phyloP scores from a whole-genome alignment of 30 jellyfish, hydroid and myxozoan genomes.

The Turritopsis dohrnii region DNA sequence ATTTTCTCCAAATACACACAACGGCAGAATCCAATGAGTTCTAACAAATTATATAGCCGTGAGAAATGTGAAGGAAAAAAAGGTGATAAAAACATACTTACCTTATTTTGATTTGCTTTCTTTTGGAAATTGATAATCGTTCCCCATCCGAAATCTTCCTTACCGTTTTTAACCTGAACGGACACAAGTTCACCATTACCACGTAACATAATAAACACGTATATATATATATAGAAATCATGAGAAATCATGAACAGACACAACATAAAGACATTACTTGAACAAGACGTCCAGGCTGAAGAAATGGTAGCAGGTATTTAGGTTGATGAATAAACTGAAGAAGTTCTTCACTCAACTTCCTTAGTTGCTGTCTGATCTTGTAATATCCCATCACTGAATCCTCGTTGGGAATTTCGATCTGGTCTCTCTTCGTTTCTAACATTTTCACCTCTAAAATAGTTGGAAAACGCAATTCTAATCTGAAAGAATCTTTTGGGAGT shows the following conservation, averaged over 20 bases:
- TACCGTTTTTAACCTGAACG: conserved; percentile 75
- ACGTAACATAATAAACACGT: too few relatives aligned
- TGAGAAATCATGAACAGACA: too few relatives aligned
- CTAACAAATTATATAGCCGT: too few relatives aligned
- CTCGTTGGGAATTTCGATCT: conserved; percentile 65
- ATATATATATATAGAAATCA: too few relatives aligned
- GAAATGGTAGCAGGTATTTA: conserved; percentile 73
- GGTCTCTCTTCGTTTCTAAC: conserved; percentile 52
- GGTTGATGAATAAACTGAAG: conserved; percentile 82
- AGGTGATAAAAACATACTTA: neutral
- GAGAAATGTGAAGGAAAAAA: too few relatives aligned
- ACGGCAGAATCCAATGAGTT: too few relatives aligned
- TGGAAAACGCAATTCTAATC: neutral
- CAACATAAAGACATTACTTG: conserved; percentile 38
- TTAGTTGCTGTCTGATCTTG: conserved; percentile 78
- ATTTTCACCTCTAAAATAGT: conserved; percentile 48
- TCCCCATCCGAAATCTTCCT: conserved; percentile 98
- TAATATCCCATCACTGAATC: conserved; percentile 82
- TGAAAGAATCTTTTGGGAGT: too few relatives aligned
- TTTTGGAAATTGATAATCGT: conserved; percentile 79
- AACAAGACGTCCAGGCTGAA: conserved; percentile 98
- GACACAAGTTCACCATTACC: neutral
- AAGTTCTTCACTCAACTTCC: conserved; percentile 61
- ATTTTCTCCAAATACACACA: too few relatives aligned
- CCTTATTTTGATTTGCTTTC: conserved; percentile 63